phyloP scores from a whole-genome alignment of 2,113 vertebrate genomes.

The Protomyctophum bolini region DNA sequence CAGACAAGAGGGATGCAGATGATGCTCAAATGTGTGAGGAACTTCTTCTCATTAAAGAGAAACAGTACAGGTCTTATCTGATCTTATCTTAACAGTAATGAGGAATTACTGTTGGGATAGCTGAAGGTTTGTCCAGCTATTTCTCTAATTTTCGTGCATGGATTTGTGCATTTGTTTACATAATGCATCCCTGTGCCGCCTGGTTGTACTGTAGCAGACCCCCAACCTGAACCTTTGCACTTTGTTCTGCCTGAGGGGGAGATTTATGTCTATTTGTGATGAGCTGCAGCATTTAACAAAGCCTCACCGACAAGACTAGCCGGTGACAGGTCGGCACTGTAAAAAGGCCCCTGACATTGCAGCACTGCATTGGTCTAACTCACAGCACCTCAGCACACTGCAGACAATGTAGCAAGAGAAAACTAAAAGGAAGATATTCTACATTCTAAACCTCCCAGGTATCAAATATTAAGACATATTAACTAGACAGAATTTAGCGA shows the following conservation, averaged over 20 bases:
- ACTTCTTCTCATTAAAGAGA: constrained; percentile 18
- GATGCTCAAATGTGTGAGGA: constrained; percentile 19
- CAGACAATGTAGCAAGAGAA: background rate
- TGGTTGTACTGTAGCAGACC: constrained; percentile 48
- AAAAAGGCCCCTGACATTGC: constrained; percentile 57
- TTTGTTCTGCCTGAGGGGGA: constrained; percentile 54
- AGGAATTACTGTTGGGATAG: too few species aligned
- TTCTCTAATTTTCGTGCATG: too few species aligned
- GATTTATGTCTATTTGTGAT: constrained; percentile 72
- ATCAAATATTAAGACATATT: background rate
- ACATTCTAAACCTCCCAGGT: background rate
- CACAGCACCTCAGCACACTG: constrained; percentile 39
- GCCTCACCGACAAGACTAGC: constrained; percentile 58
- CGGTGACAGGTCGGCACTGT: constrained; percentile 40
- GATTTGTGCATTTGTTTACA: background rate
- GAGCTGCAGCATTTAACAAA: constrained; percentile 65
- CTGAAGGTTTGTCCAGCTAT: too few species aligned
- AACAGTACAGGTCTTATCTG: too few species aligned
- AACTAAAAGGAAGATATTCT: background rate
- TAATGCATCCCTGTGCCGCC: constrained; percentile 48
- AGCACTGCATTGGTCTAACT: constrained; percentile 40
- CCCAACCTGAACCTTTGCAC: constrained; percentile 45
- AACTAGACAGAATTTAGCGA: background rate
- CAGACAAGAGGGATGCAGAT: constrained; percentile 44
- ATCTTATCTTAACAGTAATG: too few species aligned